Evolutionary conservation across 2,113 vertebrate genomes (phyloP).

Genomic region (Crotalus tigris): DNA sequence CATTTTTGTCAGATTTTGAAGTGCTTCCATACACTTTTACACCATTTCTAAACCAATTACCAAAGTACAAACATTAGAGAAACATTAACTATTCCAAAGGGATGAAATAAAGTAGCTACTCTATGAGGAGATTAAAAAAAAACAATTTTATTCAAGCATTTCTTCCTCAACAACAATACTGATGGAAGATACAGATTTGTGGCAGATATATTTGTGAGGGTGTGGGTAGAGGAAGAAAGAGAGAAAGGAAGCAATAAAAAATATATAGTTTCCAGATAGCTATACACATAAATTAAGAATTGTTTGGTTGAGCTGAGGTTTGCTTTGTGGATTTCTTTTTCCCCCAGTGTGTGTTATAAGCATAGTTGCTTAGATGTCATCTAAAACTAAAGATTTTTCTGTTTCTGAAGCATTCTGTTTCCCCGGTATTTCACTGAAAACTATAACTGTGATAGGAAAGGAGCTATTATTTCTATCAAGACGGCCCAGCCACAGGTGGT

Average conservation of each 20-base stretch:
- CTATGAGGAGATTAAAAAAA: not conserved
- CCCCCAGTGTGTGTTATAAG: not conserved
- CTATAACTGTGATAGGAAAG: not conserved
- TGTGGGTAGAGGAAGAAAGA: not conserved
- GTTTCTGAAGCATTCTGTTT: not conserved
- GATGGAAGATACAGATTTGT: not conserved
- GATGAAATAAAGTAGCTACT: not conserved
- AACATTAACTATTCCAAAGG: not conserved
- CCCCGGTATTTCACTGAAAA: not conserved
- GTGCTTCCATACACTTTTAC: not conserved
- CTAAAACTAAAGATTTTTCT: not conserved
- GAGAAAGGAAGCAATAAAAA: not conserved
- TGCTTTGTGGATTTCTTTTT: not conserved
- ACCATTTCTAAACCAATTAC: not conserved
- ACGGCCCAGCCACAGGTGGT: not conserved
- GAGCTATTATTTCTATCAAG: slow-evolving; percentile 17
- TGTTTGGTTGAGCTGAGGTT: not conserved
- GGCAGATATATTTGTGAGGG: not conserved
- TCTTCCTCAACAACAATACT: not conserved
- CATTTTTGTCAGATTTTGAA: not conserved
- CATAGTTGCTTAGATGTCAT: not conserved
- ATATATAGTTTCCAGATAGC: not conserved
- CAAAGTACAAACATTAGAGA: not conserved
- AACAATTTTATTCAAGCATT: not conserved
- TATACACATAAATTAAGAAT: not conserved